Conservation (phyloP, 2,797 vertebrate genomes). For the Darevskia nairensis region DNA sequence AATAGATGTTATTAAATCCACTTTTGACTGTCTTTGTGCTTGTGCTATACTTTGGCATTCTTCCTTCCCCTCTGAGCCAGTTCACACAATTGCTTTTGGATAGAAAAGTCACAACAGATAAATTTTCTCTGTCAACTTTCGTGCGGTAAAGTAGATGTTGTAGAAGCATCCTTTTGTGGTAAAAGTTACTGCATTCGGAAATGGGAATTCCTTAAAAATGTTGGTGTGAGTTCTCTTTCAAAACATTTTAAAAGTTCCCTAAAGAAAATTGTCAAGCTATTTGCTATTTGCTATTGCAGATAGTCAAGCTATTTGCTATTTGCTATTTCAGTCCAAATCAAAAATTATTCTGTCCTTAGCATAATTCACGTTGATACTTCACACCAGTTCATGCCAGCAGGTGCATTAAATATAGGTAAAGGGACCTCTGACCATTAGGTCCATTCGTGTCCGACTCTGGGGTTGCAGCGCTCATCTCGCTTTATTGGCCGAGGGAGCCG, state of each 20-base stretch:
- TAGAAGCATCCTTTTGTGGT: not conserved
- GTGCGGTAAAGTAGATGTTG: not conserved
- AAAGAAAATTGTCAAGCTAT: not conserved
- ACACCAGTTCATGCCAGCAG: constrained; percentile 12
- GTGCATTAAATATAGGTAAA: not conserved
- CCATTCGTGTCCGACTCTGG: too few species aligned
- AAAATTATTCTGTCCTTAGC: not conserved
- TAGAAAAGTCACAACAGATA: not conserved
- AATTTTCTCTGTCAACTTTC: not conserved
- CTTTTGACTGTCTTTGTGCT: not conserved
- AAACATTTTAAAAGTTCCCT: not conserved
- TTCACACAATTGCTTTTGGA: not conserved
- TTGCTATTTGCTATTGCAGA: too few species aligned
- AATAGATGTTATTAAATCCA: not conserved
- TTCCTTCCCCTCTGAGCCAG: not conserved
- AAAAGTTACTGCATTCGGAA: not conserved
- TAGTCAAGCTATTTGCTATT: not conserved
- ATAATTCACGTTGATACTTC: not conserved
- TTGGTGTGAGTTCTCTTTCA: not conserved
- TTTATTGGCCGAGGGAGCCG: too few species aligned
- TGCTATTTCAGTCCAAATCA: not conserved
- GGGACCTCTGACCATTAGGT: too few species aligned
- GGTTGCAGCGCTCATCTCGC: too few species aligned
- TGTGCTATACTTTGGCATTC: not conserved
- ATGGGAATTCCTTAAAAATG: not conserved